A percentile compares a stretch with the other conserved stretches of the same genome.
These are phyloP conservation scores for Fukomys damarensis DNA, from an alignment of 2,113 vertebrate species.

Conservation along the genomic window DNA sequence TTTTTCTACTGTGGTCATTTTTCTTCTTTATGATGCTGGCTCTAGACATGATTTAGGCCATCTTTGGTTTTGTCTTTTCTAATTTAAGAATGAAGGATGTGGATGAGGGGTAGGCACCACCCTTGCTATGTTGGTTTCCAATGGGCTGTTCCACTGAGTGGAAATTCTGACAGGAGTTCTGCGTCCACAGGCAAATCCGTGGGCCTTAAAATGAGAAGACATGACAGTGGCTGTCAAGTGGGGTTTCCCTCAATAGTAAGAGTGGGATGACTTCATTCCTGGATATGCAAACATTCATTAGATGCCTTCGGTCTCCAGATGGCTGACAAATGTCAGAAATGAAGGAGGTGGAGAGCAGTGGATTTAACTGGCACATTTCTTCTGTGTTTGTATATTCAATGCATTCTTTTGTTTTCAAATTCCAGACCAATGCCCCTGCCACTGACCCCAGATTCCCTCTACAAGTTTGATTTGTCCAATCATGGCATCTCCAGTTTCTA, in stretches of 20 bases:
- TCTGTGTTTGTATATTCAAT: neutral
- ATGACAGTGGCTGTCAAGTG: neutral
- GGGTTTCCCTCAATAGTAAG: neutral
- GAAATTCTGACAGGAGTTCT: neutral
- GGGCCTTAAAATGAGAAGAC: neutral
- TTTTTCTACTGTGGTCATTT: neutral
- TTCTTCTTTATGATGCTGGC: neutral
- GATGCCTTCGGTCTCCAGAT: neutral
- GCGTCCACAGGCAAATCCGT: neutral
- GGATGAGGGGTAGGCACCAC: neutral
- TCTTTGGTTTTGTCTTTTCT: neutral
- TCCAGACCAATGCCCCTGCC: neutral
- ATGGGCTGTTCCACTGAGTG: neutral
- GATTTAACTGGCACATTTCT: neutral
- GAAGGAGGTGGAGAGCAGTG: neutral
- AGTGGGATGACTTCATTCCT: neutral
- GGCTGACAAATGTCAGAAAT: neutral
- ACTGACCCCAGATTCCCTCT: neutral
- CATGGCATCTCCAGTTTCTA: neutral
- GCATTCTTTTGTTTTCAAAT: neutral
- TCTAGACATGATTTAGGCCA: neutral
- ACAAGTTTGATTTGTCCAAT: neutral
- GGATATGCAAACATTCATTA: neutral
- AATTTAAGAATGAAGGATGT: neutral
- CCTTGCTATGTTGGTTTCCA: neutral